Evolutionary conservation across 2,888 invertebrate genomes (phyloP).

Genomic region (Tridacna gigas): DNA sequence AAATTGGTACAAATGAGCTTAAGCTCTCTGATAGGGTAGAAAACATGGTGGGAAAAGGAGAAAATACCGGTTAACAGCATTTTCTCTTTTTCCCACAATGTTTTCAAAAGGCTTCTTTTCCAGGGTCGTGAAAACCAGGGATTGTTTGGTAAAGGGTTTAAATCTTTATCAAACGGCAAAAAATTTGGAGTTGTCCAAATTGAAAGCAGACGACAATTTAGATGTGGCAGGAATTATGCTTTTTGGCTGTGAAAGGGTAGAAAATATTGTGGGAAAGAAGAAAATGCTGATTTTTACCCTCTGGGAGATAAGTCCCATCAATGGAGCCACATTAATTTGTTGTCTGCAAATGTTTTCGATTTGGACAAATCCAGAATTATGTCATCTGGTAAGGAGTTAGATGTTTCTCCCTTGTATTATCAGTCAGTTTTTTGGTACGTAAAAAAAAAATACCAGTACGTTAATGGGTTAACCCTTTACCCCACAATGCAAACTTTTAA

Average conservation of each 20-base stretch:
- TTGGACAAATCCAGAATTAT: not conserved
- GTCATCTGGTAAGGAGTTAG: too few species aligned
- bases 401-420: too few species aligned
- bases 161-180: too few species aligned
- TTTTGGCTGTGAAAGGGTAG: not conserved
- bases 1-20: too few species aligned
- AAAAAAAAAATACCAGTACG: too few species aligned
- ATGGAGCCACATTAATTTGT: not conserved
- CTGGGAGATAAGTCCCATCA: too few species aligned
- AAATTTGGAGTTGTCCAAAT: too few species aligned
- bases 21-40: not conserved
- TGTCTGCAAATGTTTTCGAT: not conserved
- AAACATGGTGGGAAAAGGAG: not conserved
- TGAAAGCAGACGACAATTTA: too few species aligned
- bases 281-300: too few species aligned
- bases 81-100: not conserved
- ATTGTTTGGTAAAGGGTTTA: not conserved
- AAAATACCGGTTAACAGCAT: not conserved
- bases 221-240: too few species aligned
- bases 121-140: not conserved
- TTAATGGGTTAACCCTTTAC: not conserved
- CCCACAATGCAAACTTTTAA: not conserved
- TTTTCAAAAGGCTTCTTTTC: not conserved
- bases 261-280: too few species aligned
- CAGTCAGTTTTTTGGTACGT: too few species aligned